phyloP scores from a whole-genome alignment of 2,113 vertebrate species.

The Tauraco erythrolophus region DNA sequence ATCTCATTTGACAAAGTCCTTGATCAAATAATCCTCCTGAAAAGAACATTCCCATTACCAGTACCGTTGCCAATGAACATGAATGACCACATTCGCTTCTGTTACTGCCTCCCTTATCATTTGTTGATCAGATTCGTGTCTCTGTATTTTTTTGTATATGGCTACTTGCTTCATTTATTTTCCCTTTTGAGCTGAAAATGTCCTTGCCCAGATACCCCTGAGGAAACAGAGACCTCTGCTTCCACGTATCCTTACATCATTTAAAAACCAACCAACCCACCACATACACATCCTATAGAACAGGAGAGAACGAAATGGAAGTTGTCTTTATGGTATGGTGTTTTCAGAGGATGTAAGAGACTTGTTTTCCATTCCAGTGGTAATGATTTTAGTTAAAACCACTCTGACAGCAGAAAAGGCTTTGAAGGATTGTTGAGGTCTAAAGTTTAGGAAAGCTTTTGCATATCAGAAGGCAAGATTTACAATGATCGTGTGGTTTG shows the following conservation, averaged over 20 bases:
- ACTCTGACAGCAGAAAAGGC: background rate
- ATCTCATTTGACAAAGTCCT: background rate
- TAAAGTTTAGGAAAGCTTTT: background rate
- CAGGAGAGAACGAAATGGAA: background rate
- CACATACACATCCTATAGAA: background rate
- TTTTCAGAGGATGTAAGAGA: background rate
- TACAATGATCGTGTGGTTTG: background rate
- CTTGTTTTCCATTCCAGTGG: background rate
- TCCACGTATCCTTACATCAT: background rate
- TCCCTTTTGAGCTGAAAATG: background rate
- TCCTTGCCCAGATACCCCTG: background rate
- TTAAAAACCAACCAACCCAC: background rate
- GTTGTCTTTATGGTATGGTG: background rate
- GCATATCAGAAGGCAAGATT: background rate
- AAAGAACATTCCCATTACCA: background rate
- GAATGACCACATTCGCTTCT: background rate
- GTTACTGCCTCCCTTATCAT: rapidly evolving
- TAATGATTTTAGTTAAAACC: background rate
- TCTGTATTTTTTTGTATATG: background rate
- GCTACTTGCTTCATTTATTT: background rate
- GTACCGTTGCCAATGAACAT: background rate
- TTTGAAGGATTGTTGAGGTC: background rate
- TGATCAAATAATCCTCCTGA: background rate
- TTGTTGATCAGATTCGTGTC: background rate
- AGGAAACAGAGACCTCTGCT: background rate